Conservation (phyloP, 2,888 invertebrate species). For the Drosophila hamatofila region DNA sequence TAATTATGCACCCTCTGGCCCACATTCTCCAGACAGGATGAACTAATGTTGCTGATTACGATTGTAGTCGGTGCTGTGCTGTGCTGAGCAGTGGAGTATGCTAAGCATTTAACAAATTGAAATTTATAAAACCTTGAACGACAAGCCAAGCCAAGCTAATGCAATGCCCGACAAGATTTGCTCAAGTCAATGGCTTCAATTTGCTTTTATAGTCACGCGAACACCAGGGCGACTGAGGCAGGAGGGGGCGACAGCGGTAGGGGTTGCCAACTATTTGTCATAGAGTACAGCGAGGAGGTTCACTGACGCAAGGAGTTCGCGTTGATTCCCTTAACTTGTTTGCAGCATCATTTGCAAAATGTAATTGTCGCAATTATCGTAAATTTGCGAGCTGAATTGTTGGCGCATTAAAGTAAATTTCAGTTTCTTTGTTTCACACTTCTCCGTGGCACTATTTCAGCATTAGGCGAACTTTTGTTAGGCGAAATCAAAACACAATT, state of each 20-base stretch:
- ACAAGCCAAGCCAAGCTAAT: constrained; percentile 46
- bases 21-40: constrained; percentile 18
- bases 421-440: constrained; percentile 59
- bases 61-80: constrained; percentile 24
- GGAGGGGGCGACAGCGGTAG: not conserved
- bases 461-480: constrained; percentile 44
- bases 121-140: constrained; percentile 69
- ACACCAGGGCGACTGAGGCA: not conserved
- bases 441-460: constrained; percentile 54
- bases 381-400: constrained; percentile 72
- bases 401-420: constrained; percentile 74
- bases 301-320: constrained; percentile 8
- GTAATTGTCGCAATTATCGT: constrained; percentile 80
- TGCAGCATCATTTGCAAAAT: constrained; percentile 72
- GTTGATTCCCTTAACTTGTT: constrained; percentile 56
- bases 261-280: constrained; percentile 65
- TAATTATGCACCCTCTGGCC: constrained; percentile 34
- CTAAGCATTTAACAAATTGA: constrained; percentile 78
- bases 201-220: constrained; percentile 63
- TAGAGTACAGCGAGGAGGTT: constrained; percentile 1
- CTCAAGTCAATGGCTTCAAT: constrained; percentile 79
- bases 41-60: constrained; percentile 53
- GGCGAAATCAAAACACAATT: constrained; percentile 73
- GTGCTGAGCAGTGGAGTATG: constrained; percentile 53
- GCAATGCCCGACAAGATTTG: constrained; percentile 61